Evolutionary conservation across 2,797 vertebrate species (phyloP), one percentile per base, ranked within the genome.

Genomic region (Delichon dasypus): DNA sequence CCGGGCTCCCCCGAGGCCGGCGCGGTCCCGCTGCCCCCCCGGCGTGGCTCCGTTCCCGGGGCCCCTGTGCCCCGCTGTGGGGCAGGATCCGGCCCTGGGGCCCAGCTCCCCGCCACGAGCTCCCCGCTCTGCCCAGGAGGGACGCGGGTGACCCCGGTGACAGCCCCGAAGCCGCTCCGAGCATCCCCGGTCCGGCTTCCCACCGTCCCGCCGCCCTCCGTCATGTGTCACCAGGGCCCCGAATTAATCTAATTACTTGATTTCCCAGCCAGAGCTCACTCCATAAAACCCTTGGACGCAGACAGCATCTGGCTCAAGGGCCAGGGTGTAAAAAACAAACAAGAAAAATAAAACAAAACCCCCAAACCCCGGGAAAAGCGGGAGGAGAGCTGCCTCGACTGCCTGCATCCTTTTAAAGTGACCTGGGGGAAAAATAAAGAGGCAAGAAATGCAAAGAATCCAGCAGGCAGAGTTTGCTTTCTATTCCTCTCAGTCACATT

Each of bases 381-480:
- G 64, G 80, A 57, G 86, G 88, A 86, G 79, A 77, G 93, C 92
- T 91, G 80, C 88, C 91, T 93, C 57, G 34, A 44, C 92, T 82
- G 89, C 71, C 95, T 95, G 94, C 92, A 96, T 94, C 94, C 93
- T 95, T 97, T 96, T 95, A 94, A 97, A 97, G 96, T 93, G 95
- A 94, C 93, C 94, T 93, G 84, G 36, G 97, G 94, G 96, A 94
- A 67, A 97, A 96, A 97, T 97, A 97, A 97, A 97, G 96, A 88
- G 74, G 78, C 83, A 89, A 94, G 93, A 94, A 96, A 97, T 97
- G 97, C 75, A 58, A 97, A 90, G 95, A 97, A 97, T 96, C 96
- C 95, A 82, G 91, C 95, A 90, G 94, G 74, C 94, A 83, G 88
- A 93, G 86, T 83, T 95, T 88, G 57, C 90, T 85, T 96, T 92